These are phyloP conservation scores for Brenthis daphne DNA, from an alignment of 2,888 invertebrate genomes.

Conservation along the genomic window DNA sequence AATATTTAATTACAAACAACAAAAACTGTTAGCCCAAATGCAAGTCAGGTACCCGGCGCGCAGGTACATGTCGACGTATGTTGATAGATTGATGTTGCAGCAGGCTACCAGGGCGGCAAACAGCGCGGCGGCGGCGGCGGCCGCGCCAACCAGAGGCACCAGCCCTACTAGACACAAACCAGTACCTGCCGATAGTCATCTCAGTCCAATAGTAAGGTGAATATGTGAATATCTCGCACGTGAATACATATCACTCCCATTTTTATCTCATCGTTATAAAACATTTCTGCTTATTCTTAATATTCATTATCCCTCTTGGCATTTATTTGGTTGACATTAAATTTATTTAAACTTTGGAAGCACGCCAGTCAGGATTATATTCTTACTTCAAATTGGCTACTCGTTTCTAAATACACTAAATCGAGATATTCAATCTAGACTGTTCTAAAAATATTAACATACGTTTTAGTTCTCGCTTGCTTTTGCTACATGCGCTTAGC, in stretches of 20 bases:
- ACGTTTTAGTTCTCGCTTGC: slow-evolving; percentile 10
- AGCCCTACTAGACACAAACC: slow-evolving; percentile 87
- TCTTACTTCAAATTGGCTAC: background rate
- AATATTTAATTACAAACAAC: background rate
- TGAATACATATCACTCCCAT: no score
- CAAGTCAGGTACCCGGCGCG: background rate
- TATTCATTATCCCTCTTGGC: no score
- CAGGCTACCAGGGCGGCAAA: slow-evolving; percentile 91
- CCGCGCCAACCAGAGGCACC: slow-evolving; percentile 92
- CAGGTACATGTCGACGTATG: slow-evolving; percentile 35
- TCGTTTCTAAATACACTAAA: background rate
- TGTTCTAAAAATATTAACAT: background rate
- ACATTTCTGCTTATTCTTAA: no score
- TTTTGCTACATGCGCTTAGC: slow-evolving; percentile 19
- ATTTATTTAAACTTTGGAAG: background rate
- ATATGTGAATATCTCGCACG: background rate
- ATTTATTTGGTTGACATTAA: background rate
- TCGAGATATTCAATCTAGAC: background rate
- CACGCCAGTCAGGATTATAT: background rate
- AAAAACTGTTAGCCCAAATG: background rate
- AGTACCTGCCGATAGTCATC: slow-evolving; percentile 76
- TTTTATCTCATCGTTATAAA: no score
- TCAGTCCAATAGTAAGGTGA: slow-evolving; percentile 78
- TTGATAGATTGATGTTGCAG: slow-evolving; percentile 53
- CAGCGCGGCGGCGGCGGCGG: slow-evolving; percentile 89